Evolutionary conservation across 2,888 invertebrate genomes (phyloP).

Genomic region (Exocentrus adspersus): DNA sequence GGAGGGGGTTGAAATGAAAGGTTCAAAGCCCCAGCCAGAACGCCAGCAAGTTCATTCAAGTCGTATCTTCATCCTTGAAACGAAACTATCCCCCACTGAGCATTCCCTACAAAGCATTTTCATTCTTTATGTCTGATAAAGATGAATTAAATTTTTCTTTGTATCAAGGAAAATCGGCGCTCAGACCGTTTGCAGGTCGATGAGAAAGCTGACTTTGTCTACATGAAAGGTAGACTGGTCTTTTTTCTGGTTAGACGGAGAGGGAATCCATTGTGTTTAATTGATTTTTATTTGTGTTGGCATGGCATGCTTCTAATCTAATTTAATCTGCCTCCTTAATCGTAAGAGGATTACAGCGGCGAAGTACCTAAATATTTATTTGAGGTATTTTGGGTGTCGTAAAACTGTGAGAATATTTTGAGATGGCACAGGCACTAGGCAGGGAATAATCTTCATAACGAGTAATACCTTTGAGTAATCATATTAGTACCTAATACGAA

Average conservation of each 20-base stretch:
- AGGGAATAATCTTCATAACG: no score
- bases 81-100: conserved; percentile 43
- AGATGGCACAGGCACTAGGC: no score
- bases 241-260: conserved; percentile 4
- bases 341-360: background rate
- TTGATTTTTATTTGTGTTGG: conserved; percentile 27
- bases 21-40: conserved; percentile 46
- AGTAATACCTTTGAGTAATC: no score
- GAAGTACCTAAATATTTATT: background rate
- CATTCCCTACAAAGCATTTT: conserved; percentile 36
- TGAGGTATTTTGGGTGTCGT: no score
- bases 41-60: conserved; percentile 51
- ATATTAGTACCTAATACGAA: no score
- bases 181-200: background rate
- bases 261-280: conserved; percentile 1
- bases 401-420: no score
- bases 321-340: conserved; percentile 17
- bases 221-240: conserved; percentile 1
- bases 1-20: conserved; percentile 26
- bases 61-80: conserved; percentile 42
- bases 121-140: conserved; percentile 37
- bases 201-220: conserved; percentile 2
- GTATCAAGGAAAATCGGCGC: conserved; percentile 8
- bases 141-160: background rate
- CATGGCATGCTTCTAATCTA: conserved; percentile 1